Percentiles rank a stretch among this genome's conserved stretches.
phyloP scores from a whole-genome alignment of 2,888 invertebrate genomes.

The Pasiphila rectangulata region DNA sequence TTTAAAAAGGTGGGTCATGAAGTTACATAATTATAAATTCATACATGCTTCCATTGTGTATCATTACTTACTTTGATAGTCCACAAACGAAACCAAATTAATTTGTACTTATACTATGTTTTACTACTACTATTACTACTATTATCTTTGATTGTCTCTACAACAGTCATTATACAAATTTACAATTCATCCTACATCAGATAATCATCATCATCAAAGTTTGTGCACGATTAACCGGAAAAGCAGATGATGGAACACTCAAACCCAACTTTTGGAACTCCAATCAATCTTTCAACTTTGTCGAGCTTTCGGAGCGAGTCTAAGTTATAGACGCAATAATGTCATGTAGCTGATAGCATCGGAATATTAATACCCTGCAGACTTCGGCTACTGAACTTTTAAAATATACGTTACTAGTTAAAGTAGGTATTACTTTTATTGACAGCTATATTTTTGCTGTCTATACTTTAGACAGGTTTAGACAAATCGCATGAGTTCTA shows the following conservation, averaged over 20 bases:
- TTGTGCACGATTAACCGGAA: conserved; percentile 1
- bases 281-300: conserved; percentile 17
- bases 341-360: conserved; percentile 24
- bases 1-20: no score
- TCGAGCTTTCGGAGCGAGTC: conserved; percentile 20
- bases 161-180: no score
- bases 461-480: conserved; percentile 18
- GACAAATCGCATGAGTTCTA: conserved; percentile 16
- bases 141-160: no score
- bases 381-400: conserved; percentile 6
- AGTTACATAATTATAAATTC: no score
- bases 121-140: no score
- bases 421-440: conserved; percentile 1
- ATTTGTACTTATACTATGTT: no score
- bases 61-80: no score
- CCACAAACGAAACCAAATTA: no score
- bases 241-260: background rate
- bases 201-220: conserved; percentile 29
- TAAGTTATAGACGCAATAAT: conserved; percentile 20
- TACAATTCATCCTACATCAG: no score
- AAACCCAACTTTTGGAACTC: conserved; percentile 12
- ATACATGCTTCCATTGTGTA: no score
- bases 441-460: conserved; percentile 9
- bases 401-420: no score
- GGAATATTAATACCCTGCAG: conserved; percentile 22